A percentile compares a stretch with the other conserved stretches of the same genome.
phyloP scores from a whole-genome alignment of 2,888 invertebrate species.

The Drosophila colorata region DNA sequence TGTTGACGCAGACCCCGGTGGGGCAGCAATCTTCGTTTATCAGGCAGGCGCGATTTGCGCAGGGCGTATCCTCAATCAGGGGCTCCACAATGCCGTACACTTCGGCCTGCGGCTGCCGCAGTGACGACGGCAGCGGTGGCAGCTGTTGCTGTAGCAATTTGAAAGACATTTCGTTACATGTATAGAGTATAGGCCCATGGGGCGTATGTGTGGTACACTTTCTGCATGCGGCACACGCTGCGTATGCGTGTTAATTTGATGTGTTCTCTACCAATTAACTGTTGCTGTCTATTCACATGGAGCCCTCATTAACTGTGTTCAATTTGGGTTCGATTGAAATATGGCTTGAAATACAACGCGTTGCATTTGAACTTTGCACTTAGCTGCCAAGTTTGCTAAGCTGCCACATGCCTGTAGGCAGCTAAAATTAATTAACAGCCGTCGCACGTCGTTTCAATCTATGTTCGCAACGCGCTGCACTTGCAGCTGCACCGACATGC shows the following conservation, averaged over 20 bases:
- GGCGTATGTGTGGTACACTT: conserved; percentile 35
- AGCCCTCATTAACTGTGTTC: background rate
- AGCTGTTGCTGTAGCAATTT: conserved; percentile 36
- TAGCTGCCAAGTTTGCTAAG: too few species aligned
- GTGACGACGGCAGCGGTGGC: conserved; percentile 23
- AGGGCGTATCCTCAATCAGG: conserved; percentile 89
- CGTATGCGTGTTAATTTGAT: conserved; percentile 16
- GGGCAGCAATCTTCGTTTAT: conserved; percentile 94
- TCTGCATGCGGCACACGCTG: conserved; percentile 11
- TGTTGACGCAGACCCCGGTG: conserved; percentile 89
- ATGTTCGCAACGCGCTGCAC: background rate
- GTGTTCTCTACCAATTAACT: background rate
- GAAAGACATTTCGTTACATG: conserved; percentile 16
- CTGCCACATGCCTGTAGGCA: conserved; percentile 1
- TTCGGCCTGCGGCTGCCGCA: conserved; percentile 68
- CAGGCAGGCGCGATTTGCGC: conserved; percentile 91
- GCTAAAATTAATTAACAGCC: conserved; percentile 28
- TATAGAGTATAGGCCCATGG: conserved; percentile 1
- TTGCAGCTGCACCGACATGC: conserved; percentile 10
- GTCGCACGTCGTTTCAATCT: conserved; percentile 9
- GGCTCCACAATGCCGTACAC: conserved; percentile 85
- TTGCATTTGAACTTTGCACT: conserved; percentile 30
- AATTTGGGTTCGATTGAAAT: background rate
- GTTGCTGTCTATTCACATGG: conserved; percentile 12
- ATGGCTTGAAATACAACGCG: background rate